These are phyloP conservation scores for Tethya wilhelma DNA, from an alignment of 37 sponge, comb jelly and placozoan species.

Conservation along the genomic window DNA sequence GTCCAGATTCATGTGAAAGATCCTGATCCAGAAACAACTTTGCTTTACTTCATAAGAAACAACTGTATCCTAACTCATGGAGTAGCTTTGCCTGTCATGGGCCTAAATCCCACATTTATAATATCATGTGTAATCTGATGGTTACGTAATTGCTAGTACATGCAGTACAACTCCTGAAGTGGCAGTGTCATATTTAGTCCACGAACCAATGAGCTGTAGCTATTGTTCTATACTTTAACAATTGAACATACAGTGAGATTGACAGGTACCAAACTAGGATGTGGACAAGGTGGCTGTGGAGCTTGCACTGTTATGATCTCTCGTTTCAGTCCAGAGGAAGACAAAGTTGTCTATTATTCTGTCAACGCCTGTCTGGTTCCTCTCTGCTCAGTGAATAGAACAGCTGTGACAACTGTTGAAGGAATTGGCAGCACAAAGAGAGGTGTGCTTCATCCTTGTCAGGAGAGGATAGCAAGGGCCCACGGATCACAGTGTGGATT, in stretches of 20 bases:
- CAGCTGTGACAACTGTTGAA: constrained; percentile 91
- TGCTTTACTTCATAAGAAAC: constrained; percentile 77
- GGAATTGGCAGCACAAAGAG: constrained; percentile 80
- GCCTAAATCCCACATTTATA: neutral
- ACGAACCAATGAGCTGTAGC: neutral
- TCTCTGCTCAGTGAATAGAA: constrained; percentile 77
- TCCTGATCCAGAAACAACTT: constrained; percentile 85
- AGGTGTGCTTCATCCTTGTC: constrained; percentile 76
- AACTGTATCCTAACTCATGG: constrained; percentile 41
- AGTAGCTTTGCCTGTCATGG: neutral
- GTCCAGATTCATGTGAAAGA: constrained; percentile 34
- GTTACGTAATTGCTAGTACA: no score
- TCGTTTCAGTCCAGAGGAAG: constrained; percentile 23
- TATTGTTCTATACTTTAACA: neutral
- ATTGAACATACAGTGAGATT: constrained; percentile 47
- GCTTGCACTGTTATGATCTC: constrained; percentile 96
- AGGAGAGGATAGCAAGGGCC: constrained; percentile 82
- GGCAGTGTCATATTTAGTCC: no score
- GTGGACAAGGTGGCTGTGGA: constrained; percentile 94
- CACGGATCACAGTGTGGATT: constrained; percentile 95
- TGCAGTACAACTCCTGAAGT: no score
- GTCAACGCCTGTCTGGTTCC: constrained; percentile 87
- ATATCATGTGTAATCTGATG: no score
- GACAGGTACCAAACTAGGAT: constrained; percentile 87
- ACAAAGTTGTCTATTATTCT: constrained; percentile 64